Base-by-base conservation (phyloP, 1,140 invertebrate species). In the Vanessa tameamea region DNA sequence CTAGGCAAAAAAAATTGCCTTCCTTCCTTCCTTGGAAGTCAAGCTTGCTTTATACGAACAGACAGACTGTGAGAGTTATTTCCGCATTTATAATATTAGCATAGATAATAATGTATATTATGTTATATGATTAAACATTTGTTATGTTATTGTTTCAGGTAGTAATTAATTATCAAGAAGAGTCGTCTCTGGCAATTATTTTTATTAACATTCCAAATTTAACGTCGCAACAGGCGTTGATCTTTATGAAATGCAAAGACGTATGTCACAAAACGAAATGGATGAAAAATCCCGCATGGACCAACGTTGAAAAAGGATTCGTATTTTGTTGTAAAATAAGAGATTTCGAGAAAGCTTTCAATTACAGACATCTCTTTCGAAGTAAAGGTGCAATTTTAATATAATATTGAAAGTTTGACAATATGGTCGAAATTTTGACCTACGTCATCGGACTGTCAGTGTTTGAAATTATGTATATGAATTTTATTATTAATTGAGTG, bases 151-250 rank as follows among this genome's bases (percentile, higher is more conserved):
- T 70, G 4, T 75, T 79, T 37, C 81, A 92, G 90, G 82, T 92
- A 37, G 75, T 92, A 16, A 80, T 84, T 76, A 80, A 87, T 72
- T 73, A 74, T 13, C 65, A 70, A 37, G 76, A 77, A 0, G 48
- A 67, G n/a, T 76, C 80, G 26, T 82, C 81, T 3, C 65, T 92
- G 7, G 90, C 85, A 0, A 85, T 92, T 7, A 78, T 92, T 57
- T 82, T 91, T 71, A 79, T 91, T 1, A 92, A 92, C 64, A 75
- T 88, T 47, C 90, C 88, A 1, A 78, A 86, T 37, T 59, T 90
- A 47, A 64, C 65, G n/a, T 51, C 69, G 6, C 37, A 71, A 4
- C 79, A 89, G 4, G 82, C 79, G 4, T 26, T 53, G 11, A 65
- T 55, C 1, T 75, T 87, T 37, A 69, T 86, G 3, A 72, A 81